Evolutionary conservation across 2,113 vertebrate species (phyloP).

Genomic region (Heteronetta atricapilla): DNA sequence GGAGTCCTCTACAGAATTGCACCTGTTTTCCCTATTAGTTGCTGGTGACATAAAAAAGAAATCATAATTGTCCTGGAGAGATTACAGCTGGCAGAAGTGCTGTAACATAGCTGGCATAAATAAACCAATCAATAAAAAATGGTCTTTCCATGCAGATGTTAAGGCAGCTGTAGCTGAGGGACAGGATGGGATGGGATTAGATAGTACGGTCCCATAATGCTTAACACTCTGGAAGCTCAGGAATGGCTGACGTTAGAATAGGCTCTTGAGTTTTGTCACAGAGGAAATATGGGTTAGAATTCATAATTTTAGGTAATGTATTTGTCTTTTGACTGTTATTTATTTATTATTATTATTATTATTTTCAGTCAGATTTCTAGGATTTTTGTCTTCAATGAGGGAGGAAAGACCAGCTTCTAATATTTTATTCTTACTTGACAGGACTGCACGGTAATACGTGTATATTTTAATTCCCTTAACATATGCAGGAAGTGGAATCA

Average conservation of each 20-base stretch:
- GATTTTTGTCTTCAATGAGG: not conserved
- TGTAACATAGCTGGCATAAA: not conserved
- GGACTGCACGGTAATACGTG: not conserved
- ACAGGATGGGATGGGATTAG: no score
- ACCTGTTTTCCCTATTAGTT: not conserved
- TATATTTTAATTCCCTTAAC: not conserved
- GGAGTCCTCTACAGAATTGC: not conserved
- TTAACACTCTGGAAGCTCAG: not conserved
- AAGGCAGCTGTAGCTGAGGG: not conserved
- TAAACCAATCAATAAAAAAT: not conserved
- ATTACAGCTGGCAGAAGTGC: not conserved
- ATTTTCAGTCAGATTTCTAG: not conserved
- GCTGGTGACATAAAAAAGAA: not conserved
- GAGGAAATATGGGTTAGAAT: not conserved
- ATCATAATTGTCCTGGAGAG: not conserved
- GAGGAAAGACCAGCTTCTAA: not conserved
- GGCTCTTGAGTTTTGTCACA: not conserved
- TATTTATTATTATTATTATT: not conserved
- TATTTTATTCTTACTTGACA: not conserved
- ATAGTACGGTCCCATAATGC: rapidly evolving
- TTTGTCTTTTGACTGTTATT: not conserved
- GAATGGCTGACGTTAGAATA: not conserved
- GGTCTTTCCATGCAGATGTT: not conserved
- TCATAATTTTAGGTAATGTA: not conserved
- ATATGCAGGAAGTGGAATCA: not conserved